Evolutionary conservation across 2,113 vertebrate species (phyloP), one percentile per base, ranked within the genome.

Genomic region (Chionis minor): DNA sequence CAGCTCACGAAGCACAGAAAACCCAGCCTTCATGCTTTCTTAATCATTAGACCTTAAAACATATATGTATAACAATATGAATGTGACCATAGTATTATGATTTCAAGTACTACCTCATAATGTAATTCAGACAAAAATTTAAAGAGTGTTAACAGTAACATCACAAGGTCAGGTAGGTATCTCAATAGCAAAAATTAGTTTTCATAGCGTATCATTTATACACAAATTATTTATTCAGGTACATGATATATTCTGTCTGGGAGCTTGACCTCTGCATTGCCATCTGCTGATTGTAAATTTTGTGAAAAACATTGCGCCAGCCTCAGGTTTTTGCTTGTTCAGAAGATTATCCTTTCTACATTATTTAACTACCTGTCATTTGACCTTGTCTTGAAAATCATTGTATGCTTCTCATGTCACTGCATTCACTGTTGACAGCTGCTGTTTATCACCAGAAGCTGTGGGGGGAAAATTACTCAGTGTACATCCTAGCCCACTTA

Each of bases 291-390:
- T 82, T 89, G 83, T 58, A 97, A 95, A 95, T 95, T 94, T 89
- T 73, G 62, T 38, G 54, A 94, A 95, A 92, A 92, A 87, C 38
- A 73, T 12, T 80, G 81, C 0, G 0, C 54, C 86, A 95, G 30
- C 38, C 71, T 91, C 35, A 66, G 70, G 72, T 91, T 91, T 97
- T 92, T 47, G 74, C 87, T 90, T 92, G 91, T 97, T 95, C 95
- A 95, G 91, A 94, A 94, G 95, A 95, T 95, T 87, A 97, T 87
- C 74, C 71, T 95, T 91, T 66, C 89, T 94, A 94, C 86, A 92
- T 94, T 95, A 95, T 97, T 95, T 94, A 95, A 91, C 81, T 97
- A 96, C 86, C 92, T 97, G 86, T 89, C 91, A 94, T 95, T 97
- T 95, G 95, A 97, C 96, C 95, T 97, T 97, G 95, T 85, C 91